These are phyloP conservation scores for Aphidius gifuensis DNA, from an alignment of 1,140 invertebrate genomes.

Conservation along the genomic window DNA sequence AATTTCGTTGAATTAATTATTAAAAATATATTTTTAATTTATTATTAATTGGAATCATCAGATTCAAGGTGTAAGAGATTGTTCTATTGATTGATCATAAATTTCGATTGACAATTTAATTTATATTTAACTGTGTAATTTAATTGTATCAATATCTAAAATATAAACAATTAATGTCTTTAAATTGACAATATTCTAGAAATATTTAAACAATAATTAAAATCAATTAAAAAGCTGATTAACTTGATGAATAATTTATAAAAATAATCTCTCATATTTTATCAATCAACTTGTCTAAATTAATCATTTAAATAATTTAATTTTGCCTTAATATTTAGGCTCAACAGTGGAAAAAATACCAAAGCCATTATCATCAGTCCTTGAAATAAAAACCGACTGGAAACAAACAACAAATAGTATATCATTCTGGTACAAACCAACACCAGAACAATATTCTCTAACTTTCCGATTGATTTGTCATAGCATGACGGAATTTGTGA, in stretches of 20 bases:
- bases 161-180: not conserved
- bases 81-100: too few species aligned
- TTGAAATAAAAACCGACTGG: conserved; percentile 42
- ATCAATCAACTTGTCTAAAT: not conserved
- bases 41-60: too few species aligned
- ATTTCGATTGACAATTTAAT: too few species aligned
- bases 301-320: not conserved
- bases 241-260: too few species aligned
- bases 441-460: conserved; percentile 28
- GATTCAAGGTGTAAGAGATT: too few species aligned
- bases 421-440: conserved; percentile 37
- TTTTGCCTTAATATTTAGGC: not conserved
- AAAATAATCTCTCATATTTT: too few species aligned
- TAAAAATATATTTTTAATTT: too few species aligned
- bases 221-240: too few species aligned
- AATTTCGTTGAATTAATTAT: not conserved
- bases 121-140: too few species aligned
- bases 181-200: not conserved
- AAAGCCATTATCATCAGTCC: conserved; percentile 8
- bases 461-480: conserved; percentile 36
- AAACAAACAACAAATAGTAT: conserved; percentile 45
- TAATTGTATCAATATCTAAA: too few species aligned
- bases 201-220: not conserved
- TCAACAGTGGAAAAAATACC: too few species aligned
- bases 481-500: conserved; percentile 34